These are phyloP conservation scores for Lycocorax pyrrhopterus DNA, from an alignment of 2,113 vertebrate genomes.

Conservation along the genomic window DNA sequence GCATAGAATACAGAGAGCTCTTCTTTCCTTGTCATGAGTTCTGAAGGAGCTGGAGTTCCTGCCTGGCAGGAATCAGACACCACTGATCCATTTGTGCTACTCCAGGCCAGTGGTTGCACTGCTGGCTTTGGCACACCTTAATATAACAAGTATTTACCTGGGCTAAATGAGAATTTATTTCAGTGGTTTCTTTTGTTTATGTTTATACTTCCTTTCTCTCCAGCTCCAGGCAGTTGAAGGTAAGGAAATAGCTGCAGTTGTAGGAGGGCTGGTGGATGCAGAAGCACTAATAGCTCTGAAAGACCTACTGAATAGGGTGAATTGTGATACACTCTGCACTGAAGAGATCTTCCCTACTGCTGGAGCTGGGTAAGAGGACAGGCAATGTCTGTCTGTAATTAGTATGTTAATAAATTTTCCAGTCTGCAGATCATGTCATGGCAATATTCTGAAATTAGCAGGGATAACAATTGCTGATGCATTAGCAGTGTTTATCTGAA, in stretches of 20 bases:
- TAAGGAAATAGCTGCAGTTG: slow-evolving; percentile 84
- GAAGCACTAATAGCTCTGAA: slow-evolving; percentile 91
- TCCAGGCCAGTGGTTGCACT: neutral
- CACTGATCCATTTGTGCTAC: neutral
- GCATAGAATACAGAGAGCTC: neutral
- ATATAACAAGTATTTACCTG: neutral
- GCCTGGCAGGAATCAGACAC: neutral
- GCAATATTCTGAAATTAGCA: neutral
- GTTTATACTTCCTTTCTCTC: neutral
- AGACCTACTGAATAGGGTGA: slow-evolving; percentile 88
- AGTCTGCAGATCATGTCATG: neutral
- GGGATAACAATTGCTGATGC: neutral
- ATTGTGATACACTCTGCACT: slow-evolving; percentile 91
- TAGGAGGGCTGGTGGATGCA: slow-evolving; percentile 91
- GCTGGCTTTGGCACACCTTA: neutral
- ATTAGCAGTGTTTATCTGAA: neutral
- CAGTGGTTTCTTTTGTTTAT: neutral
- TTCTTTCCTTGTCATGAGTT: neutral
- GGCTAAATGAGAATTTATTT: neutral
- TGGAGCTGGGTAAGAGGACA: slow-evolving; percentile 86
- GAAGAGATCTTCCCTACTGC: slow-evolving; percentile 92
- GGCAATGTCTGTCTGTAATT: neutral
- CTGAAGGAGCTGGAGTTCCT: neutral
- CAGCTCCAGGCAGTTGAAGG: slow-evolving; percentile 88
- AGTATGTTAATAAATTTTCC: neutral